Evolutionary conservation across 2,888 invertebrate genomes (phyloP).

Genomic region (Drosophila sordidula): DNA sequence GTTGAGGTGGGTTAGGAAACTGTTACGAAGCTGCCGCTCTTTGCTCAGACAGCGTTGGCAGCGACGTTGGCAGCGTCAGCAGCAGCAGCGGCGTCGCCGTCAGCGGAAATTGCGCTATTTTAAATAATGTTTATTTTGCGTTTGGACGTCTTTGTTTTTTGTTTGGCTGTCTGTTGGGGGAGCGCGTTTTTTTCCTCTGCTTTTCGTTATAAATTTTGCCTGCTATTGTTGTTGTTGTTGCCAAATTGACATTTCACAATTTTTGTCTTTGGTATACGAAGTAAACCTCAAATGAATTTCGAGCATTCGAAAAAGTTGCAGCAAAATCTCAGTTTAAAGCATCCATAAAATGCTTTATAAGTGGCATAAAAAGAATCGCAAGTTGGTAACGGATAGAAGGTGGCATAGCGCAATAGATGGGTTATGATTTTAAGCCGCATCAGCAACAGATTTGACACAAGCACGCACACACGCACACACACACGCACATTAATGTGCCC

Average conservation of each 20-base stretch:
- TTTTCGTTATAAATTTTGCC: conserved; percentile 44
- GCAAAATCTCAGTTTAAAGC: conserved; percentile 1
- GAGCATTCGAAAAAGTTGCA: conserved; percentile 3
- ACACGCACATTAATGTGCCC: neutral
- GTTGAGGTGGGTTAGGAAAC: conserved; percentile 85
- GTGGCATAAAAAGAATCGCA: neutral
- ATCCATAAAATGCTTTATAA: neutral
- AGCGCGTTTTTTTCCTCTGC: conserved; percentile 21
- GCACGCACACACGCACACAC: neutral
- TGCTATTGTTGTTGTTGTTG: conserved; percentile 61
- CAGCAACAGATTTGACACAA: neutral
- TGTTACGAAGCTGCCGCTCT: conserved; percentile 79
- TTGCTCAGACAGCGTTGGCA: conserved; percentile 42
- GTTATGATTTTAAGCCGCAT: neutral
- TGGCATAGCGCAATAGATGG: neutral
- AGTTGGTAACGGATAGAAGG: neutral
- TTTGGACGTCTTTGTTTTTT: conserved; percentile 62
- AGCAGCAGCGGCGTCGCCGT: conserved; percentile 42
- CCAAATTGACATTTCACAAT: conserved; percentile 80
- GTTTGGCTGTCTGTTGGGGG: conserved; percentile 48
- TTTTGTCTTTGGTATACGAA: conserved; percentile 31
- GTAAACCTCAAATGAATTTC: conserved; percentile 14
- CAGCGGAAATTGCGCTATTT: conserved; percentile 82
- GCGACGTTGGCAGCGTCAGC: conserved; percentile 29
- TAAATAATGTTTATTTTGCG: conserved; percentile 79